These are phyloP conservation scores for Echiichthys vipera DNA, from an alignment of 2,797 vertebrate species.

Conservation along the genomic window DNA sequence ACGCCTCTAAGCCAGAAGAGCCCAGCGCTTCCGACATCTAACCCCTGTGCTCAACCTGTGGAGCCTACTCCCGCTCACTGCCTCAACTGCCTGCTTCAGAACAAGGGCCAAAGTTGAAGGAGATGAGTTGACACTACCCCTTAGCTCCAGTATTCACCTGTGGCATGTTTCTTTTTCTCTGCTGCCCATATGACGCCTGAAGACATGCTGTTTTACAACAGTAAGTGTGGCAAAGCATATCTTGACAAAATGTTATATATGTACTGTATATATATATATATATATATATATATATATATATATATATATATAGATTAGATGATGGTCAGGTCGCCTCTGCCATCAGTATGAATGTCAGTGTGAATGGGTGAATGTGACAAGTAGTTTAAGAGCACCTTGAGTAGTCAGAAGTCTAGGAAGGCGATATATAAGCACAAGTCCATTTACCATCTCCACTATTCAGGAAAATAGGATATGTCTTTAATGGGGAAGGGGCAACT, in stretches of 20 bases:
- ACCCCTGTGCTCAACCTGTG: conserved; percentile 63
- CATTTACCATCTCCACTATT: background rate
- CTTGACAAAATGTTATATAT: conserved; percentile 23
- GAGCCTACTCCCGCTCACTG: conserved; percentile 40
- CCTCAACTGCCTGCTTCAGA: conserved; percentile 55
- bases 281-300: too few relatives aligned
- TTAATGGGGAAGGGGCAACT: too few relatives aligned
- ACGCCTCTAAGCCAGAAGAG: conserved; percentile 69
- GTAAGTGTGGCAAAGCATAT: conserved; percentile 32
- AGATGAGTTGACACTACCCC: conserved; percentile 54
- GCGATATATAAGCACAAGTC: too few relatives aligned
- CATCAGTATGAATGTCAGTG: too few relatives aligned
- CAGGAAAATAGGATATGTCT: background rate
- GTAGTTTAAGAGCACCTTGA: too few relatives aligned
- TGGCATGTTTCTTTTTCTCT: conserved; percentile 46
- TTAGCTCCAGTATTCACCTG: conserved; percentile 57
- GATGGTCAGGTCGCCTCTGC: too few relatives aligned
- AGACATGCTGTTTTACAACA: conserved; percentile 47
- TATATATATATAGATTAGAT: too few relatives aligned
- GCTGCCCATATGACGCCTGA: conserved; percentile 47
- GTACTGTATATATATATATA: too few relatives aligned
- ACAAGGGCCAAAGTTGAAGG: conserved; percentile 58
- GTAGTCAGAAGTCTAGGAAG: too few relatives aligned
- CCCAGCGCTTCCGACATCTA: conserved; percentile 66
- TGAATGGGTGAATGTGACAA: too few relatives aligned